These are phyloP conservation scores for Ostrea denselamellosa DNA, from an alignment of 1,140 invertebrate species.

Conservation along the genomic window DNA sequence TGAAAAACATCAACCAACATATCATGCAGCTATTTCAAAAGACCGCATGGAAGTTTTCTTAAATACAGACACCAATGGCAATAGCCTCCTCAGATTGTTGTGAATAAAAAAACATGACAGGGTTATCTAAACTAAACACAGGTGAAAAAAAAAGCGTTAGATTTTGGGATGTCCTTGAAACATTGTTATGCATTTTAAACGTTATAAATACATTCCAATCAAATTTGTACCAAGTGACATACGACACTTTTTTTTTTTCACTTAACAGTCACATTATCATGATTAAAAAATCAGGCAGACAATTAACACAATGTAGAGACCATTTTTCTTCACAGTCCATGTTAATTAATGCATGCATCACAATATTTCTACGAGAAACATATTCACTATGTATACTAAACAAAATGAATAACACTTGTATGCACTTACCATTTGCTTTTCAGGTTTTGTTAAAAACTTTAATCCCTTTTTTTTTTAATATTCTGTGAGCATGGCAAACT, in stretches of 20 bases:
- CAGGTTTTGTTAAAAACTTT: not conserved
- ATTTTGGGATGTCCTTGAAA: not conserved
- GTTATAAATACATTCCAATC: not conserved
- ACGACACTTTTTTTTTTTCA: not conserved
- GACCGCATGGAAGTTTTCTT: not conserved
- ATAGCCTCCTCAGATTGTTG: not conserved
- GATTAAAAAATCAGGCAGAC: not conserved
- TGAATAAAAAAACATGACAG: not conserved
- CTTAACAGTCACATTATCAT: not conserved
- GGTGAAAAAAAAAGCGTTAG: not conserved
- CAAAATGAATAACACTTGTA: not conserved
- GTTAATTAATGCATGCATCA: slow-evolving; percentile 14
- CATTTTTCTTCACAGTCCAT: not conserved
- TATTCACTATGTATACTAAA: not conserved
- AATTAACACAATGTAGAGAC: not conserved
- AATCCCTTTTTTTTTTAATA: not conserved
- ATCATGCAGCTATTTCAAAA: not conserved
- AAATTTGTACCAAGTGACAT: not conserved
- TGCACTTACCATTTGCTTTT: not conserved
- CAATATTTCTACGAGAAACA: not conserved
- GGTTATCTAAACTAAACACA: not conserved
- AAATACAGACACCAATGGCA: not conserved
- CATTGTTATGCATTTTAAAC: not conserved
- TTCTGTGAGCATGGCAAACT: not conserved
- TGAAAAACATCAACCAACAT: not conserved